Evolutionary conservation across 2,888 invertebrate species (phyloP).

Genomic region (Candidula unifasciata): DNA sequence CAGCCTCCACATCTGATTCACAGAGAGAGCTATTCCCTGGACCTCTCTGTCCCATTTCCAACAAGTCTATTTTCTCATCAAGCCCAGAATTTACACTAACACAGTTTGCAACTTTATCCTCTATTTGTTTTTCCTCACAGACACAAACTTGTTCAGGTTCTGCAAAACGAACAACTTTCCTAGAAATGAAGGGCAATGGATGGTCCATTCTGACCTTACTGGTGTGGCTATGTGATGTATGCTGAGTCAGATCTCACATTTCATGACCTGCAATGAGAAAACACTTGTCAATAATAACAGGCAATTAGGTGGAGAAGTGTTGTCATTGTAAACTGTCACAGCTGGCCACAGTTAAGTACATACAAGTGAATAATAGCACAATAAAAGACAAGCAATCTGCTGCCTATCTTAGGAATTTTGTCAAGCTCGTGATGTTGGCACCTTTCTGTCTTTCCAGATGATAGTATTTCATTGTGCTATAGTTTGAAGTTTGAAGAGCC

Average conservation of each 20-base stretch:
- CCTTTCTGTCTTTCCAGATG: too few species aligned
- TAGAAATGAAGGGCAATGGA: background rate
- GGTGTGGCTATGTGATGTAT: background rate
- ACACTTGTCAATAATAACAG: constrained; percentile 14
- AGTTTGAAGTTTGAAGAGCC: too few species aligned
- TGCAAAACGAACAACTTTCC: constrained; percentile 9
- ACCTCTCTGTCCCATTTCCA: background rate
- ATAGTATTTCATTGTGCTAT: too few species aligned
- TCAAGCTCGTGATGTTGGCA: too few species aligned
- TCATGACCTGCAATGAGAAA: background rate
- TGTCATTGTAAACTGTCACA: background rate
- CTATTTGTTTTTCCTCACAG: background rate
- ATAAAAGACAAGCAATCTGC: too few species aligned
- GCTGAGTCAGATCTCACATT: constrained; percentile 23
- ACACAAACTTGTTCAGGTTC: background rate
- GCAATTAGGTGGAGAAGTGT: constrained; percentile 9
- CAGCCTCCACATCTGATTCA: background rate
- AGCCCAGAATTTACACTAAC: background rate
- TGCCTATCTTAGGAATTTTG: too few species aligned
- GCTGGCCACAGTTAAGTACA: background rate
- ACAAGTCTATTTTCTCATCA: background rate
- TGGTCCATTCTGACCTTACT: constrained; percentile 11
- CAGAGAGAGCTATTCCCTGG: background rate
- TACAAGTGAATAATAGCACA: too few species aligned
- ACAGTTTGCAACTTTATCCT: constrained; percentile 24